phyloP scores from a whole-genome alignment of 2,888 invertebrate species.

The Therioaphis trifolii region DNA sequence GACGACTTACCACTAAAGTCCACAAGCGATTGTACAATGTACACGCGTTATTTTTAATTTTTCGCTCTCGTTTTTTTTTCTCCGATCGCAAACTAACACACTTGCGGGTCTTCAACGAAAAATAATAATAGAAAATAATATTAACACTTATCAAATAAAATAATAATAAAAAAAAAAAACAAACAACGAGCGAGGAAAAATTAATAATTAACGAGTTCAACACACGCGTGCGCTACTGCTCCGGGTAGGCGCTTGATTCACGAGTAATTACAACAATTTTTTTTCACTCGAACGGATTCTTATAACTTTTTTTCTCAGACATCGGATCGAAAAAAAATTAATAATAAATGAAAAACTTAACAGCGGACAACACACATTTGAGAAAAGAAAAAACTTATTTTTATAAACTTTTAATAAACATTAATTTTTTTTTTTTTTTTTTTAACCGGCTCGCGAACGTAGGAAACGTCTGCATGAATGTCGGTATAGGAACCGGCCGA shows the following conservation, averaged over 20 bases:
- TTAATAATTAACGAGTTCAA: slow-evolving; percentile 28
- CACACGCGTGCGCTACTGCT: slow-evolving; percentile 36
- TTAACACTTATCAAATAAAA: slow-evolving; percentile 53
- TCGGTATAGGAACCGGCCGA: slow-evolving; percentile 61
- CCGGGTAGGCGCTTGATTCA: background rate
- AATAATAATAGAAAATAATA: slow-evolving; percentile 38
- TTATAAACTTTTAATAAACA: background rate
- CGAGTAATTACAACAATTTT: background rate
- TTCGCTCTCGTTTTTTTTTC: background rate
- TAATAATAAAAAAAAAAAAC: slow-evolving; percentile 19
- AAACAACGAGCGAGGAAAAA: slow-evolving; percentile 44
- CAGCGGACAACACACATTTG: slow-evolving; percentile 49
- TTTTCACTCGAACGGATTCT: slow-evolving; percentile 17
- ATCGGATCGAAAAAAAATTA: slow-evolving; percentile 13
- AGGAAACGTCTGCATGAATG: slow-evolving; percentile 46
- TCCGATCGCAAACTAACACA: slow-evolving; percentile 33
- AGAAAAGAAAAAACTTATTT: slow-evolving; percentile 27
- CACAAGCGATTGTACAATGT: background rate
- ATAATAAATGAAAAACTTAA: slow-evolving; percentile 47
- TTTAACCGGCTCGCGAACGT: slow-evolving; percentile 58
- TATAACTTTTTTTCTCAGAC: background rate
- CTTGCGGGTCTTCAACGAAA: slow-evolving; percentile 38
- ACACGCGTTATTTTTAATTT: slow-evolving; percentile 13
- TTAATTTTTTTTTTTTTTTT: slow-evolving; percentile 41
- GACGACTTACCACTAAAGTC: slow-evolving; percentile 55